Evolutionary conservation across 2,113 vertebrate genomes (phyloP).

Genomic region (Nothobranchius furzeri): DNA sequence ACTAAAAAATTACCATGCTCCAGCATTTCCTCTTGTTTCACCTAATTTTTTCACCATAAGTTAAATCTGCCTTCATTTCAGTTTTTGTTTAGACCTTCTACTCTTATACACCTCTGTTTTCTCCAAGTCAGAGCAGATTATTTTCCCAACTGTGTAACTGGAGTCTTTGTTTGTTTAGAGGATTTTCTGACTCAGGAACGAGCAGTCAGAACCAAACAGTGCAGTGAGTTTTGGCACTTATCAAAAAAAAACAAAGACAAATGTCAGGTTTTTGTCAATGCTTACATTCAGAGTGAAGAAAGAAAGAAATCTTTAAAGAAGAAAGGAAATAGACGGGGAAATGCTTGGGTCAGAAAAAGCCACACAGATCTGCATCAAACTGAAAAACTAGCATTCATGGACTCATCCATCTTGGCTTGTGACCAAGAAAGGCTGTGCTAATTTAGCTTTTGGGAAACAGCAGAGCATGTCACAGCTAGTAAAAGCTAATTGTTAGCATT

Average conservation of each 20-base stretch:
- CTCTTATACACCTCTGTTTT: neutral
- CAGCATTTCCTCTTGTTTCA: constrained; percentile 33
- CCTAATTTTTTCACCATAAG: constrained; percentile 39
- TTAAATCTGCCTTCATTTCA: constrained; percentile 34
- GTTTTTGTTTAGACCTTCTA: neutral
- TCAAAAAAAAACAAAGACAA: constrained; percentile 13
- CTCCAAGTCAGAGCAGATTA: neutral
- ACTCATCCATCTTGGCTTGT: too few relatives aligned
- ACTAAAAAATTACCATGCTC: constrained; percentile 38
- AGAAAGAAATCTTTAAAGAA: neutral
- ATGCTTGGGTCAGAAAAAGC: too few relatives aligned
- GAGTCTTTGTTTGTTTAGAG: constrained; percentile 39
- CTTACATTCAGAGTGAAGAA: constrained; percentile 18
- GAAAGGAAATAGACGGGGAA: too few relatives aligned
- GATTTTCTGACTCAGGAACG: constrained; percentile 32
- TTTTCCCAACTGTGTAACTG: constrained; percentile 42
- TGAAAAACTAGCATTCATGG: too few relatives aligned
- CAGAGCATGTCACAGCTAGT: too few relatives aligned
- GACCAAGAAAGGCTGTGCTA: too few relatives aligned
- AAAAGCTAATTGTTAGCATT: too few relatives aligned
- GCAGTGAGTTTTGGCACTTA: constrained; percentile 18
- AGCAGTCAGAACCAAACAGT: constrained; percentile 16
- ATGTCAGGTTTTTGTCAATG: constrained; percentile 13
- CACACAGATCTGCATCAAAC: too few relatives aligned
- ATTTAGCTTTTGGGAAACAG: too few relatives aligned